Conservation (phyloP, 2,888 invertebrate genomes). For the Zygogramma bicolorata region DNA sequence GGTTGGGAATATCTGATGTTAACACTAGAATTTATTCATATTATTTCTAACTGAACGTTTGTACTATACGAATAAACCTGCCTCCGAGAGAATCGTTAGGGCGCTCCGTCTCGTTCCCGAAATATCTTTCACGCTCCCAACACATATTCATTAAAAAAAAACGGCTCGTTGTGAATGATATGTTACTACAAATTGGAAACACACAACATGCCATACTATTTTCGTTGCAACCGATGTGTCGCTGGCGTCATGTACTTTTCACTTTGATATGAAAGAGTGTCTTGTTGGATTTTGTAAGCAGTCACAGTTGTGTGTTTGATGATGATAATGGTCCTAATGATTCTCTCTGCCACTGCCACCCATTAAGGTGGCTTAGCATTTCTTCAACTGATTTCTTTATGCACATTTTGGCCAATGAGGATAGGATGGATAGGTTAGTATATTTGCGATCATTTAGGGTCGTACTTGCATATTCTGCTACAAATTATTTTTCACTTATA, state of each 20-base stretch:
- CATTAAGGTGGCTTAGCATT: too few species aligned
- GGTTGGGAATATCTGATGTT: too few species aligned
- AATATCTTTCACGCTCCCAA: background rate
- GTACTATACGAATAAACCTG: too few species aligned
- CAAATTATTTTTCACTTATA: too few species aligned
- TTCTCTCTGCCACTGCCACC: too few species aligned
- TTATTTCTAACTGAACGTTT: too few species aligned
- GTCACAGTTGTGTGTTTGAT: background rate
- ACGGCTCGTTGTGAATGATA: slow-evolving; percentile 16
- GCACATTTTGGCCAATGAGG: too few species aligned
- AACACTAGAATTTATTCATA: too few species aligned
- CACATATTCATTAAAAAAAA: background rate
- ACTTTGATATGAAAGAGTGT: slow-evolving; percentile 18
- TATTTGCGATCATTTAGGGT: too few species aligned
- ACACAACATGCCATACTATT: slow-evolving; percentile 15
- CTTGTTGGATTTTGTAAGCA: slow-evolving; percentile 7
- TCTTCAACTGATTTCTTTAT: too few species aligned
- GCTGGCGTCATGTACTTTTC: slow-evolving; percentile 12
- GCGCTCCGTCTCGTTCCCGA: background rate
- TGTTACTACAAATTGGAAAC: slow-evolving; percentile 25
- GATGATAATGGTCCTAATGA: background rate
- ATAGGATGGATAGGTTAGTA: too few species aligned
- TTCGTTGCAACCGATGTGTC: slow-evolving; percentile 10
- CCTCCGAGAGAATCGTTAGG: slow-evolving; percentile 3
- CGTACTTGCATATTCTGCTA: too few species aligned